A percentile compares a stretch with the other conserved stretches of the same genome.
Evolutionary conservation across 1,140 invertebrate species (phyloP).

Genomic region (Plectus sambesii): DNA sequence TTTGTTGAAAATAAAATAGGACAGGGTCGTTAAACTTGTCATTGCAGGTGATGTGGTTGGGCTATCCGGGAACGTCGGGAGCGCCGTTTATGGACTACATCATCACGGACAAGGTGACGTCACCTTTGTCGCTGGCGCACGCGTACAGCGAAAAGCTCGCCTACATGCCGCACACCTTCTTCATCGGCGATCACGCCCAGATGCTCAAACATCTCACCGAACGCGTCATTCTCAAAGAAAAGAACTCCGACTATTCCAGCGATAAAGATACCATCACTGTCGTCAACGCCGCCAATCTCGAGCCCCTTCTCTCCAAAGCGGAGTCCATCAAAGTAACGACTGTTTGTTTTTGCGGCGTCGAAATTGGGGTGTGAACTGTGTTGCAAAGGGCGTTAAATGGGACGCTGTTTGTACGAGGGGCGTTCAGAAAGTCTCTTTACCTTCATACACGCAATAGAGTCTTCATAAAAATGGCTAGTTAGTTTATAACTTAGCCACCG

Average conservation of each 20-base stretch:
- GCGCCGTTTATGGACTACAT: conserved; percentile 98
- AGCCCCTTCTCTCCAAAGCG: conserved; percentile 76
- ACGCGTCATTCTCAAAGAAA: conserved; percentile 58
- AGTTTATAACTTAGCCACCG: no score
- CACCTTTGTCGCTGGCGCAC: conserved; percentile 65
- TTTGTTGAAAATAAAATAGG: not conserved
- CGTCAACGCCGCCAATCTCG: conserved; percentile 84
- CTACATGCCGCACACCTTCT: conserved; percentile 96
- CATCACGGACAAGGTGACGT: conserved; percentile 85
- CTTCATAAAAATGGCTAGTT: no score
- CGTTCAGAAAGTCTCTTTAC: no score
- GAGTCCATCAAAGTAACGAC: conserved; percentile 59
- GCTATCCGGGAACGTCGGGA: conserved; percentile 95
- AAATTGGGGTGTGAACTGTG: no score
- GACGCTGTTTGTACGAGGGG: no score
- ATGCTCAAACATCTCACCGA: conserved; percentile 97
- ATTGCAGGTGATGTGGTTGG: conserved; percentile 85
- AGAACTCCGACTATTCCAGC: conserved; percentile 51
- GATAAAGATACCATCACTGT: conserved; percentile 70
- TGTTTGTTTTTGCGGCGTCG: conserved; percentile 60
- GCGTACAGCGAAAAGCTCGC: conserved; percentile 97
- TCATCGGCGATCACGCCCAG: conserved; percentile 94
- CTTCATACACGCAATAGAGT: no score
- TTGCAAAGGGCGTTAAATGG: no score
- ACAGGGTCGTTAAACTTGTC: no score